Evolutionary conservation across 2,797 vertebrate genomes (phyloP).

Genomic region (Sebastes baramenuke): DNA sequence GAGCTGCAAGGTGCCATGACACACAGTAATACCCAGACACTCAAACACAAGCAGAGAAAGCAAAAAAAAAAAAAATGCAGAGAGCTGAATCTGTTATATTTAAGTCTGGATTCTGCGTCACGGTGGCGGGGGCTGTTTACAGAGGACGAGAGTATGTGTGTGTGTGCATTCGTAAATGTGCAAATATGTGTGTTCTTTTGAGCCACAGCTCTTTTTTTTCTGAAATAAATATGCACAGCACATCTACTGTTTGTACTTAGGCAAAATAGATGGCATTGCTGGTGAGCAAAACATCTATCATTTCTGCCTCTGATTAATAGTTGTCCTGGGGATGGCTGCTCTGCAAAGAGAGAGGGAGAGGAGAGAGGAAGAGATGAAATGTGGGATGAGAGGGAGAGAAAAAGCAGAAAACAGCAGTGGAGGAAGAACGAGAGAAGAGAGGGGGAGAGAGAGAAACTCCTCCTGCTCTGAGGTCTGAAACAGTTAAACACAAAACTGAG

Average conservation of each 20-base stretch:
- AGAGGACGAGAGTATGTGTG: constrained; percentile 30
- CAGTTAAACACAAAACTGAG: constrained; percentile 50
- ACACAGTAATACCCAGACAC: constrained; percentile 43
- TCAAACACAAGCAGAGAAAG: constrained; percentile 35
- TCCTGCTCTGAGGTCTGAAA: constrained; percentile 56
- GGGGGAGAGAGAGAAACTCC: not conserved
- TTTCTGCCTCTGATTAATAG: constrained; percentile 85
- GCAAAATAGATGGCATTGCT: constrained; percentile 82
- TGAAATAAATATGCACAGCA: constrained; percentile 78
- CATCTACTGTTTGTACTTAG: constrained; percentile 79
- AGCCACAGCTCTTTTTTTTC: constrained; percentile 34
- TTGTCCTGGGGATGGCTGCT: constrained; percentile 81
- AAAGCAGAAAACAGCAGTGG: constrained; percentile 2
- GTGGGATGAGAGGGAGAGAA: constrained; percentile 25
- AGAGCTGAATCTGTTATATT: constrained; percentile 60
- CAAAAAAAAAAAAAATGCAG: constrained; percentile 6
- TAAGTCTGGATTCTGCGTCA: constrained; percentile 71
- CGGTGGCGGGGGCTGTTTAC: constrained; percentile 63
- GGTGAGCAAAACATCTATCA: constrained; percentile 85
- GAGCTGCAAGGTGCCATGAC: constrained; percentile 64
- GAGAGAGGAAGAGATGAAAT: constrained; percentile 13
- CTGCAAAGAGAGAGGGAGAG: constrained; percentile 47
- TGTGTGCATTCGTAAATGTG: constrained; percentile 25
- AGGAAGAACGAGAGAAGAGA: constrained; percentile 11
- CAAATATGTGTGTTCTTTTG: constrained; percentile 58